Base-by-base conservation (phyloP, 1,140 invertebrate species). In the Anoplophora glabripennis region DNA sequence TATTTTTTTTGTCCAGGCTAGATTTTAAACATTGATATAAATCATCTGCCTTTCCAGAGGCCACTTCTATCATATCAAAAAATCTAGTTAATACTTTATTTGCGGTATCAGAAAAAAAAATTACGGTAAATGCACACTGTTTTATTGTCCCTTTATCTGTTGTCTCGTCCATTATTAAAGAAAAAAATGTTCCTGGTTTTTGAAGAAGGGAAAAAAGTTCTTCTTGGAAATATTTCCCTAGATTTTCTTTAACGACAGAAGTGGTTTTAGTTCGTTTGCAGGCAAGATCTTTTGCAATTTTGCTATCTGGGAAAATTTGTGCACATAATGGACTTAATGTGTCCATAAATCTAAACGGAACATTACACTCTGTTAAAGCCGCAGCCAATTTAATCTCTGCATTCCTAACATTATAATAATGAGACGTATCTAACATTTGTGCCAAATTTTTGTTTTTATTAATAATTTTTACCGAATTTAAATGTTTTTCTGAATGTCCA, bases 61-160 rank as follows among this genome's bases (percentile, higher is more conserved):
- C 21, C 18, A 53, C 53, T 52, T 71, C 66, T 38, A 65, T 36
- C 18, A 71, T 63, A 49, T 56, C 52, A 55, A 55, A 60, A 60
- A 55, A 60, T 15, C 12, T 15, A 34, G 49, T 59, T 41, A 14
- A 36, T 17, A 53, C 15, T 54, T 46, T 8, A 34, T 36, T 57
- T 35, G 3, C 21, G 5, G 18, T 51, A 38, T 8, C 15, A 58
- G 48, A 49, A 53, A 34, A 69, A 61, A 38, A 68, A 38, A 54
- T 67, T 1, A 57, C 42, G 38, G 37, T 41, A 45, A 63, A 59
- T 7, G 36, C 49, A 52, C 56, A 51, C 38, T 59, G 56, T 44
- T 63, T 59, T 14, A 48, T 55, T 21, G 49, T 10, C 4, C 28
- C 35, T 7, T 36, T 17, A 49, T 63, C 61, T 2, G 61, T 63